phyloP scores from a whole-genome alignment of 2,797 vertebrate genomes.

The Buphagus erythrorhynchus region DNA sequence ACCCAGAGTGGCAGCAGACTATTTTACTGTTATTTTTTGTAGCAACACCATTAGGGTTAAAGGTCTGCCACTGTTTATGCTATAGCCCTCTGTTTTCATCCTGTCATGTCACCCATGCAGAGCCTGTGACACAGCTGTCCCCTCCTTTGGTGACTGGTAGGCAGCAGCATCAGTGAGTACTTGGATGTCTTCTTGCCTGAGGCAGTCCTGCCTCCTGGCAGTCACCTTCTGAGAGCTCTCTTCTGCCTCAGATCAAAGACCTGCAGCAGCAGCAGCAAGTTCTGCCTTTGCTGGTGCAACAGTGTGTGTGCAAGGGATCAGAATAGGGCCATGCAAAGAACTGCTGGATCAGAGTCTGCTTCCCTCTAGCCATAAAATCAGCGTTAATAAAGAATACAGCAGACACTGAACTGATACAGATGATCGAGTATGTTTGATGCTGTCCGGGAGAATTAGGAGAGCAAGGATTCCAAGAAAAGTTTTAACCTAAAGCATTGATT shows the following conservation, averaged over 20 bases:
- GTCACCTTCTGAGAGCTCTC: slow-evolving; percentile 28
- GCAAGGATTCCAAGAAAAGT: not conserved
- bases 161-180: slow-evolving; percentile 1
- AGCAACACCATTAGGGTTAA: not conserved
- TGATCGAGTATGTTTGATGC: not conserved
- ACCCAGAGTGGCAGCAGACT: not conserved
- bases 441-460: not conserved
- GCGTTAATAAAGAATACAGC: not conserved
- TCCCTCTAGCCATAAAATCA: slow-evolving; percentile 2
- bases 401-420: not conserved
- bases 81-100: slow-evolving; percentile 23
- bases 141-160: slow-evolving; percentile 21
- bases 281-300: not conserved
- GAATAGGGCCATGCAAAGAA: slow-evolving; percentile 4
- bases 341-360: not conserved
- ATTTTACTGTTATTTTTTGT: not conserved
- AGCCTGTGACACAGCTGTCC: not conserved
- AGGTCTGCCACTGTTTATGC: not conserved
- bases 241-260: slow-evolving; percentile 22
- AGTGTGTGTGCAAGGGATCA: slow-evolving; percentile 1
- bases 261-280: not conserved
- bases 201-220: slow-evolving; percentile 23
- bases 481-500: not conserved
- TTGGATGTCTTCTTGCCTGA: slow-evolving; percentile 14
- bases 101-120: not conserved